Evolutionary conservation across 1,140 invertebrate genomes (phyloP).

Genomic region (Aphis craccivora): DNA sequence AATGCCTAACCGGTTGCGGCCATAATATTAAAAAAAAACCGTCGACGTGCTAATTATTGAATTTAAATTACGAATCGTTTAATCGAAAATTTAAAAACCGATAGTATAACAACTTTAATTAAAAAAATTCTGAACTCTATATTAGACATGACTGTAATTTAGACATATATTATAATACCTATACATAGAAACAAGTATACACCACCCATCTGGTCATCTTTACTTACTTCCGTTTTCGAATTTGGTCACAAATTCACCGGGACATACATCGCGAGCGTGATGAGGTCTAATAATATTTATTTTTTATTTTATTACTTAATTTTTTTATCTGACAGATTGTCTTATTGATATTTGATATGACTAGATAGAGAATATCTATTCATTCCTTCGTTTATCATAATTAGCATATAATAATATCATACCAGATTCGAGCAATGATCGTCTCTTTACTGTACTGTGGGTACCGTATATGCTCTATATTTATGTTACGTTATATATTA

Average conservation of each 20-base stretch:
- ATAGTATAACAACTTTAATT: background rate
- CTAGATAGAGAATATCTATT: background rate
- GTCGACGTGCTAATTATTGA: background rate
- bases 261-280: too few species aligned
- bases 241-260: too few species aligned
- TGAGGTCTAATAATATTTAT: too few species aligned
- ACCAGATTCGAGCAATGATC: background rate
- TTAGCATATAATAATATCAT: background rate
- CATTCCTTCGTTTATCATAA: background rate
- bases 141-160: too few species aligned
- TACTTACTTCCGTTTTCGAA: too few species aligned
- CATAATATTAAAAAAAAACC: background rate
- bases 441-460: background rate
- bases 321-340: background rate
- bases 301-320: background rate
- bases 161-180: too few species aligned
- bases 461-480: background rate
- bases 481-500: background rate
- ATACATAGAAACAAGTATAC: background rate
- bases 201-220: too few species aligned
- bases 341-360: too few species aligned
- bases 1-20: background rate
- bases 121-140: background rate
- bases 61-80: conserved; percentile 3
- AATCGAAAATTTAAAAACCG: background rate